Percentiles rank a stretch among this genome's conserved stretches.
These are phyloP conservation scores for Venustaconcha ellipsiformis DNA, from an alignment of 1,140 invertebrate genomes.

Conservation along the genomic window DNA sequence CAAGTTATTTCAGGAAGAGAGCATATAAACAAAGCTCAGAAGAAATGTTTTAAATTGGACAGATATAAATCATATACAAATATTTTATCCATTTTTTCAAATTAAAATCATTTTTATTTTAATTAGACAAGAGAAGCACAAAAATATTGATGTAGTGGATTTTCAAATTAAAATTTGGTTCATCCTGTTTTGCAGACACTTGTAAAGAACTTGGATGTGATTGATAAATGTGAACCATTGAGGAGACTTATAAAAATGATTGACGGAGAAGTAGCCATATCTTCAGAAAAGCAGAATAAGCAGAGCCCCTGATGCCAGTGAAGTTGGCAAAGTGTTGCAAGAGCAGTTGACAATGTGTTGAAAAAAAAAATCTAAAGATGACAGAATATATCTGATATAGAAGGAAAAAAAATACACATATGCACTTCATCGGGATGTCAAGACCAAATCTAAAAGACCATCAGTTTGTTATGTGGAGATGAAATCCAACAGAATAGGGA, in stretches of 20 bases:
- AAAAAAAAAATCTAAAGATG: too few species aligned
- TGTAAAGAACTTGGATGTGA: conserved; percentile 2
- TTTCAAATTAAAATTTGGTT: neutral
- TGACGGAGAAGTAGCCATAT: conserved; percentile 13
- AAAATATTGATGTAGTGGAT: neutral
- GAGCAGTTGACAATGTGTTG: neutral
- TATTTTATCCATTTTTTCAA: neutral
- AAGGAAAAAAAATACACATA: too few species aligned
- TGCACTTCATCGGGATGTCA: too few species aligned
- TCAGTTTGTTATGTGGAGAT: too few species aligned
- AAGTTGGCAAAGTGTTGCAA: neutral
- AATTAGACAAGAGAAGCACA: neutral
- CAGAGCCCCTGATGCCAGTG: conserved; percentile 9
- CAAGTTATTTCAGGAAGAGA: too few species aligned
- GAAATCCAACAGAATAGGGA: too few species aligned
- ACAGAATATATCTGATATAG: too few species aligned
- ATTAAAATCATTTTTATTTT: neutral
- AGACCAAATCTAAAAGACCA: too few species aligned
- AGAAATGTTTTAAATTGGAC: neutral
- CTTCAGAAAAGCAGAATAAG: neutral
- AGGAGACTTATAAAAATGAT: conserved; percentile 10
- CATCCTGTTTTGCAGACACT: conserved; percentile 9
- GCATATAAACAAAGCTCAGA: too few species aligned
- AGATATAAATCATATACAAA: neutral
- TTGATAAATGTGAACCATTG: conserved; percentile 5